These are phyloP conservation scores for Chloroceryle amazona DNA, from an alignment of 2,797 vertebrate species.

Conservation along the genomic window DNA sequence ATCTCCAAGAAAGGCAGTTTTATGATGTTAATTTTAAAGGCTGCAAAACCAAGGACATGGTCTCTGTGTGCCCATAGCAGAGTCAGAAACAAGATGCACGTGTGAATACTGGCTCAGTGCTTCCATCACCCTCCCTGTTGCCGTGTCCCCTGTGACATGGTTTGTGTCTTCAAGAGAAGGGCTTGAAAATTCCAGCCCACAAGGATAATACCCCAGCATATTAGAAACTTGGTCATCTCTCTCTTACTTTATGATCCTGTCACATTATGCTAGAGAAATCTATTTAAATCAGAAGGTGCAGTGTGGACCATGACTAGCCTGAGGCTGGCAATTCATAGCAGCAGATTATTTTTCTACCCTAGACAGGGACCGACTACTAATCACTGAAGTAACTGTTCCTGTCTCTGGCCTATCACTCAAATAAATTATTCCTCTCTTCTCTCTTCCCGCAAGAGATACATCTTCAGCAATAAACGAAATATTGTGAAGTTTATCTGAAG, in stretches of 20 bases:
- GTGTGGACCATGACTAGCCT: not conserved
- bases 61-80: not conserved
- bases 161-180: not conserved
- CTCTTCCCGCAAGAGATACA: not conserved
- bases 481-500: not conserved
- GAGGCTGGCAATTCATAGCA: not conserved
- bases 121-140: not conserved
- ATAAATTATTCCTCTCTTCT: not conserved
- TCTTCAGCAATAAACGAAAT: not conserved
- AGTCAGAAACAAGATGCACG: not conserved
- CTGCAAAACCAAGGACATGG: accelerated
- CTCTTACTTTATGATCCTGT: conserved; percentile 5
- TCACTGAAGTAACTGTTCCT: not conserved
- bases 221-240: not conserved
- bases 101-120: accelerated
- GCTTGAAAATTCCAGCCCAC: not conserved
- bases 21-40: not conserved
- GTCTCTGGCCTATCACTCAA: not conserved
- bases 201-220: not conserved
- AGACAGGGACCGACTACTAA: not conserved
- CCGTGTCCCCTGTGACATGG: not conserved
- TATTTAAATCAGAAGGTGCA: not conserved
- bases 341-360: not conserved
- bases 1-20: not conserved
- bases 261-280: not conserved